Evolutionary conservation across 2,113 vertebrate genomes (phyloP).

Genomic region (Cavia aperea): DNA sequence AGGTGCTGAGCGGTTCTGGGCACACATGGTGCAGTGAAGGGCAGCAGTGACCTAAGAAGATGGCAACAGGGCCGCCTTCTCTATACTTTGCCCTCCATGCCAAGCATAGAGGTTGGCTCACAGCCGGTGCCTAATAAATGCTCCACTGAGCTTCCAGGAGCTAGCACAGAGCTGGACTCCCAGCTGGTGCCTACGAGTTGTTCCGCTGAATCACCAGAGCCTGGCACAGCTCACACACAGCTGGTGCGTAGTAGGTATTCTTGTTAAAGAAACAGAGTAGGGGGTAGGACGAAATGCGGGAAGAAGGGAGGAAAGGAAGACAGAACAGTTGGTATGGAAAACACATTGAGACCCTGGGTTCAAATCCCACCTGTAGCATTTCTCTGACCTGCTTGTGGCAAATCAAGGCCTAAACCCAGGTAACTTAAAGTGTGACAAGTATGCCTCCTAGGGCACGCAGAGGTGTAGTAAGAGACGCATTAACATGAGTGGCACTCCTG

Average conservation of each 20-base stretch:
- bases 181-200: background rate
- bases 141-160: background rate
- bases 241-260: background rate
- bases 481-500: fast-evolving
- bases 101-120: background rate
- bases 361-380: background rate
- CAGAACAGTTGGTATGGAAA: background rate
- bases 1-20: background rate
- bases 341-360: background rate
- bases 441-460: background rate
- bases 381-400: background rate
- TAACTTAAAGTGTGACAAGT: background rate
- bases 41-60: background rate
- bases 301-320: background rate
- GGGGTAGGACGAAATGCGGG: background rate
- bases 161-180: background rate
- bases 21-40: fast-evolving
- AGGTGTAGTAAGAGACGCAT: too few species aligned
- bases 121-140: background rate
- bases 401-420: background rate
- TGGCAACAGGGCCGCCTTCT: fast-evolving
- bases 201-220: background rate
- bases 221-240: background rate
- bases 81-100: background rate
- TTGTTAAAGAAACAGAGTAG: background rate